These are phyloP conservation scores for Corvus cornix DNA, from an alignment of 2,113 vertebrate species.

Conservation along the genomic window DNA sequence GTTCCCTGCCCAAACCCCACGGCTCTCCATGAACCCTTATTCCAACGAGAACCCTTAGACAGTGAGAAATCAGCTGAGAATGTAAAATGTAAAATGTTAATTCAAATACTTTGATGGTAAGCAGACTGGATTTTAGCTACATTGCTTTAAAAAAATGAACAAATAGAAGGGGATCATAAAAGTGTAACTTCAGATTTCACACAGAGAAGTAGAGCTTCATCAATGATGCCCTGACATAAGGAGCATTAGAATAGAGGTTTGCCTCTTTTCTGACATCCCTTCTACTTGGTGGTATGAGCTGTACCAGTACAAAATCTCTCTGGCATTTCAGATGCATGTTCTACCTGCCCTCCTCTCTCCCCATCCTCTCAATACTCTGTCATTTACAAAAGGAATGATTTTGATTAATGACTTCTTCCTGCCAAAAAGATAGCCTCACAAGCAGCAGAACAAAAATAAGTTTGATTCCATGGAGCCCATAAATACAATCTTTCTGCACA, in stretches of 20 bases:
- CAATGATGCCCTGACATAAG: neutral
- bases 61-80: neutral
- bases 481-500: slow-evolving; percentile 38
- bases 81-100: neutral
- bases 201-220: neutral
- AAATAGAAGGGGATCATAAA: neutral
- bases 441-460: slow-evolving; percentile 21
- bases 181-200: neutral
- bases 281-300: neutral
- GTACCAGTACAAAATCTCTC: neutral
- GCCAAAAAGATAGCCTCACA: slow-evolving; percentile 8
- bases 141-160: neutral
- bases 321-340: slow-evolving; percentile 14
- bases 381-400: slow-evolving; percentile 34
- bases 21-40: neutral
- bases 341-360: slow-evolving; percentile 20
- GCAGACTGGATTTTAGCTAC: neutral
- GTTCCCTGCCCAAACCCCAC: neutral
- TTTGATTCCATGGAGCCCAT: neutral
- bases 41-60: neutral
- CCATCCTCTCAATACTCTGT: neutral
- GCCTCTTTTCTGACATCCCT: neutral
- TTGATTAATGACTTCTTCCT: slow-evolving; percentile 46
- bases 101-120: neutral
- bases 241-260: neutral